phyloP scores from a whole-genome alignment of 2,797 vertebrate species.

The Enteromius paludinosus region DNA sequence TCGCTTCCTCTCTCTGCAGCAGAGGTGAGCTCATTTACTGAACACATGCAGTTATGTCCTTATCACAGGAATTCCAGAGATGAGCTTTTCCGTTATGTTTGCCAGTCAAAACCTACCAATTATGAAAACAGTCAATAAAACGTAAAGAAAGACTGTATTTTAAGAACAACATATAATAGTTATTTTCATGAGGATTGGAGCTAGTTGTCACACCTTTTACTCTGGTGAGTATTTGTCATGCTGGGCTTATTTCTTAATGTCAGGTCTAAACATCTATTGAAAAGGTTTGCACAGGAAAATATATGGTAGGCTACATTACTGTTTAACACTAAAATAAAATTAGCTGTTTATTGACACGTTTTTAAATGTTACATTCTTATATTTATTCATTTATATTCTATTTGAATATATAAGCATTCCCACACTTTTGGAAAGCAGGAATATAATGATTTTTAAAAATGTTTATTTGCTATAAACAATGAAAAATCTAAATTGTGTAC shows the following conservation, averaged over 20 bases:
- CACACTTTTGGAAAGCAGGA: too few species aligned
- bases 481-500: not conserved
- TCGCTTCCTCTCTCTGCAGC: not conserved
- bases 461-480: not conserved
- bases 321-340: not conserved
- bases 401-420: not conserved
- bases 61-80: not conserved
- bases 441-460: not conserved
- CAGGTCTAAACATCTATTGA: not conserved
- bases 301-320: not conserved
- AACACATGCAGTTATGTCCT: not conserved
- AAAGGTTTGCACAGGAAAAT: not conserved
- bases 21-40: not conserved
- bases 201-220: not conserved
- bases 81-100: not conserved
- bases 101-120: not conserved
- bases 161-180: not conserved
- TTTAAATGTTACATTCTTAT: not conserved
- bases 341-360: not conserved
- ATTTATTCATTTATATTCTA: not conserved
- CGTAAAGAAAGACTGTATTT: constrained; percentile 2
- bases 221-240: not conserved
- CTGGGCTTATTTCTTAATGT: not conserved
- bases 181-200: not conserved
- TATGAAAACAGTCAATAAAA: not conserved